These are phyloP conservation scores for Xylota segnis DNA, from an alignment of 2,888 invertebrate genomes.

Conservation along the genomic window DNA sequence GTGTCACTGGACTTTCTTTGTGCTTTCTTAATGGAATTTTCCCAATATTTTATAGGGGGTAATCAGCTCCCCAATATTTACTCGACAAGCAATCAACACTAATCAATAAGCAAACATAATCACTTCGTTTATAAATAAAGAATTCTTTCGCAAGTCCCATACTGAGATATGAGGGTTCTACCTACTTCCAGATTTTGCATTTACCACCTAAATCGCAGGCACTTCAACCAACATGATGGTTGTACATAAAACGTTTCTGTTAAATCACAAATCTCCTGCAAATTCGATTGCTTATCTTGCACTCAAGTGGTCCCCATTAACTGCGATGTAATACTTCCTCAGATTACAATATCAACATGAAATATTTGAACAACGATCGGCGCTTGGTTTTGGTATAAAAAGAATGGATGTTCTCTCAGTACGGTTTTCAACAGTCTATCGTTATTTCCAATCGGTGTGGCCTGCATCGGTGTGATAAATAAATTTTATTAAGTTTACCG, in stretches of 20 bases:
- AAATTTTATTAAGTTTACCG: background rate
- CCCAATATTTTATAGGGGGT: background rate
- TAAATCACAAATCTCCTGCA: background rate
- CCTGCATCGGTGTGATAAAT: background rate
- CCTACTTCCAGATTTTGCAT: background rate
- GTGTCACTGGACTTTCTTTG: background rate
- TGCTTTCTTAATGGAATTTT: constrained; percentile 50
- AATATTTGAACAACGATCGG: constrained; percentile 45
- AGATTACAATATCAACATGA: constrained; percentile 24
- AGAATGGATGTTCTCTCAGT: constrained; percentile 13
- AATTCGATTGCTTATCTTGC: constrained; percentile 37
- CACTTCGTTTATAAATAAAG: constrained; percentile 5
- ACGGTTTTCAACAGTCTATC: constrained; percentile 10
- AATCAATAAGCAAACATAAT: constrained; percentile 43
- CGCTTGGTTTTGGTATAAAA: constrained; percentile 27
- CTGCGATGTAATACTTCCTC: constrained; percentile 26
- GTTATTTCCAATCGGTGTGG: background rate
- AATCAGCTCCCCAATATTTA: constrained; percentile 20
- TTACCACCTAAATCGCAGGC: background rate
- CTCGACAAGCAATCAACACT: constrained; percentile 39
- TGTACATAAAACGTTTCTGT: background rate
- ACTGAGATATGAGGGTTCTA: background rate
- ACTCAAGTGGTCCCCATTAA: constrained; percentile 33
- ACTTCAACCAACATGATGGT: background rate
- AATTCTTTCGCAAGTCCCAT: constrained; percentile 2